Percentiles rank a stretch among this genome's conserved stretches.
phyloP scores from a whole-genome alignment of 1,140 invertebrate species.

The Samia ricini region DNA sequence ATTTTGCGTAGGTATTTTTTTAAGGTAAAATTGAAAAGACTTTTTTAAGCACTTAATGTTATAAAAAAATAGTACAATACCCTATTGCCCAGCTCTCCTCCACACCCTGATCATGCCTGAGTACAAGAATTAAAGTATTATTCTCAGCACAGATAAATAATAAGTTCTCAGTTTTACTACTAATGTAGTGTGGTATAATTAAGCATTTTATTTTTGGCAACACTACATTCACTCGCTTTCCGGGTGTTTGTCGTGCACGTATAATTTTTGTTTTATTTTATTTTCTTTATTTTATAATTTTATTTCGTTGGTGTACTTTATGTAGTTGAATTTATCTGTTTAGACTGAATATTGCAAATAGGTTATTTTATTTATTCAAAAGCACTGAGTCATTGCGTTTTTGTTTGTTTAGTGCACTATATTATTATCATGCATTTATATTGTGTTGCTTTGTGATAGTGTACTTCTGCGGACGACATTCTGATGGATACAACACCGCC shows the following conservation, averaged over 20 bases:
- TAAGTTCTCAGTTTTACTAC: too few species aligned
- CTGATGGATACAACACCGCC: slow-evolving; percentile 62
- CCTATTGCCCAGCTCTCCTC: too few species aligned
- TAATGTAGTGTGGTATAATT: too few species aligned
- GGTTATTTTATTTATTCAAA: neutral
- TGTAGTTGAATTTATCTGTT: neutral
- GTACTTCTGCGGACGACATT: slow-evolving; percentile 10
- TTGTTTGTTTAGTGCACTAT: slow-evolving; percentile 34
- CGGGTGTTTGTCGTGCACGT: neutral
- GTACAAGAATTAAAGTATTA: too few species aligned
- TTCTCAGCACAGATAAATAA: too few species aligned
- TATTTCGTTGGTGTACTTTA: neutral
- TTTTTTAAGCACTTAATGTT: too few species aligned
- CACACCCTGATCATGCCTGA: too few species aligned
- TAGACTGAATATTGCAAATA: neutral
- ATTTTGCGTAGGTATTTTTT: too few species aligned
- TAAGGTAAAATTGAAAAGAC: too few species aligned
- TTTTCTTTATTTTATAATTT: neutral
- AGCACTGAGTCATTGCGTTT: slow-evolving; percentile 20
- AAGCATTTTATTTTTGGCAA: neutral
- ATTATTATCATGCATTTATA: slow-evolving; percentile 42
- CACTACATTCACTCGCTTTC: neutral
- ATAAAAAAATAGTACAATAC: too few species aligned
- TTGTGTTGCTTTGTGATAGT: slow-evolving; percentile 29
- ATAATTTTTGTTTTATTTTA: neutral